These are phyloP conservation scores for Acanthosepion esculentum DNA, from an alignment of 2,888 invertebrate species.

Conservation along the genomic window DNA sequence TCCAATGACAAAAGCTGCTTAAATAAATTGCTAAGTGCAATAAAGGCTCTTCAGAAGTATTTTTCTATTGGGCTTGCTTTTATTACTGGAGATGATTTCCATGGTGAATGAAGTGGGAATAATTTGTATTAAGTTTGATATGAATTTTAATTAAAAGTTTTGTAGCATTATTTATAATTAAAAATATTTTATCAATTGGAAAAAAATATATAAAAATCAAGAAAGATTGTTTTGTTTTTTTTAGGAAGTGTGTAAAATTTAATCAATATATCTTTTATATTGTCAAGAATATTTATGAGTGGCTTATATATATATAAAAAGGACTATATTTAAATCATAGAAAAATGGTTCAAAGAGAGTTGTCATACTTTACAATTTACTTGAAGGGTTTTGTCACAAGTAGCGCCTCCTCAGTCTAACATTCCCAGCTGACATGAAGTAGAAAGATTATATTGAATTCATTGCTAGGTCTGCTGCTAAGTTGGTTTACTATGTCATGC, in stretches of 20 bases:
- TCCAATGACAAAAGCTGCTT: constrained; percentile 33
- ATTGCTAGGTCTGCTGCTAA: no score
- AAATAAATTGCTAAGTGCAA: neutral
- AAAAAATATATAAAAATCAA: no score
- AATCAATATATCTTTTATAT: neutral
- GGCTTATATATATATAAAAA: neutral
- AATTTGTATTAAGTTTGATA: neutral
- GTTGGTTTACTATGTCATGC: no score
- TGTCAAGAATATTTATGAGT: neutral
- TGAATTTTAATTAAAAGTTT: neutral
- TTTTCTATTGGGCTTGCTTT: neutral
- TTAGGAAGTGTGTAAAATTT: no score
- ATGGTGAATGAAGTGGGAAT: neutral
- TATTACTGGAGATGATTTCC: neutral
- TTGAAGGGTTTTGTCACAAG: neutral
- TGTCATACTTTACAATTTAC: neutral
- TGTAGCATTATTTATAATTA: no score
- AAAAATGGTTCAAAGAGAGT: neutral
- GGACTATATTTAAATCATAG: neutral
- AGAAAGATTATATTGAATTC: no score
- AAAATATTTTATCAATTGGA: no score
- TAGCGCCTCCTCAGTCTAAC: no score
- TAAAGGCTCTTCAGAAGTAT: neutral
- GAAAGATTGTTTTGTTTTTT: no score
- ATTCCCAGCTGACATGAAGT: no score